phyloP scores from a whole-genome alignment of 2,797 vertebrate species.

The Pelobates cultripes region DNA sequence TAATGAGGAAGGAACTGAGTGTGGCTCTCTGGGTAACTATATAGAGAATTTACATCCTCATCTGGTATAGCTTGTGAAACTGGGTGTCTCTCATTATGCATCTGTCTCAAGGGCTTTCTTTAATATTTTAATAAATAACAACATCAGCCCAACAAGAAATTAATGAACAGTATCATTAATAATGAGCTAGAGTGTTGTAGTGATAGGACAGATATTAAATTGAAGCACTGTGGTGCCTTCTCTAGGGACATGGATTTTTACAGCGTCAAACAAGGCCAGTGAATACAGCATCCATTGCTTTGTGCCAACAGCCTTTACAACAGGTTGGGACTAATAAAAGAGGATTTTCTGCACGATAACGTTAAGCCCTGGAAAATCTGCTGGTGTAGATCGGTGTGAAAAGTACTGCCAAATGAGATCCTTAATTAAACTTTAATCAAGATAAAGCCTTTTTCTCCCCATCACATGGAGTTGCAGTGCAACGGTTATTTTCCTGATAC shows the following conservation, averaged over 20 bases:
- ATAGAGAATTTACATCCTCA: constrained; percentile 76
- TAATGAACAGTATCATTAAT: constrained; percentile 99
- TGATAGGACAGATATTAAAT: constrained; percentile 99
- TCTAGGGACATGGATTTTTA: constrained; percentile 97
- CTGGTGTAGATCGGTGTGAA: constrained; percentile 99
- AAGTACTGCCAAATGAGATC: constrained; percentile 99
- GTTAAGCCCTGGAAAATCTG: constrained; percentile 99
- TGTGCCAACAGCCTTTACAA: constrained; percentile 99
- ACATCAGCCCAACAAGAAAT: constrained; percentile 99
- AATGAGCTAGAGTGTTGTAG: constrained; percentile 96
- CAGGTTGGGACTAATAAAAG: constrained; percentile 99
- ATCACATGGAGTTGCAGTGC: constrained; percentile 76
- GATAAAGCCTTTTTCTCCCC: constrained; percentile 83
- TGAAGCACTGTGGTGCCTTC: constrained; percentile 95
- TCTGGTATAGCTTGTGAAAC: constrained; percentile 65
- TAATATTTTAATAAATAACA: constrained; percentile 99
- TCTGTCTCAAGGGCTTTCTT: constrained; percentile 94
- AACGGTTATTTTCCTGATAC: constrained; percentile 71
- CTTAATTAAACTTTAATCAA: constrained; percentile 99
- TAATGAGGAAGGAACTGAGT: constrained; percentile 85
- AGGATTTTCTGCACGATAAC: constrained; percentile 99
- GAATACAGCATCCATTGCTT: constrained; percentile 92
- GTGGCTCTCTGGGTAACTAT: constrained; percentile 78
- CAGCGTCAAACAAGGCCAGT: constrained; percentile 97
- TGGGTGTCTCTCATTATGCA: constrained; percentile 93